Evolutionary conservation across 1,140 invertebrate genomes (phyloP).

Genomic region (Neodiprion lecontei): DNA sequence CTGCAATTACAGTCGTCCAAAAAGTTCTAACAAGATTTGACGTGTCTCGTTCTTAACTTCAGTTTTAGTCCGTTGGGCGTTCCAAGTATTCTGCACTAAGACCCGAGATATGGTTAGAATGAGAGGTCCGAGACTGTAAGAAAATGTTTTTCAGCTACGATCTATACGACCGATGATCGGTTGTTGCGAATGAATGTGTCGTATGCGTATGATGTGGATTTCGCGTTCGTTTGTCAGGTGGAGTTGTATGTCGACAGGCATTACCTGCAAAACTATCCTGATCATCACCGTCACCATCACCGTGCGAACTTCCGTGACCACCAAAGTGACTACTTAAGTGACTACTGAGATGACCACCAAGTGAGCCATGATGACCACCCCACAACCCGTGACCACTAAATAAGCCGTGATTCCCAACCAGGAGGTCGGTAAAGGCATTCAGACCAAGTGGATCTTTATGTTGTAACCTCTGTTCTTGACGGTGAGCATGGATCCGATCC

Average conservation of each 20-base stretch:
- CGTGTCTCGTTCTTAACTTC: too few species aligned
- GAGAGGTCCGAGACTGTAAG: too few species aligned
- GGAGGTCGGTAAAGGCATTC: constrained; percentile 31
- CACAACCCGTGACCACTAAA: constrained; percentile 16
- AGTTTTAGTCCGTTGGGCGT: too few species aligned
- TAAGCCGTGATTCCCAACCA: constrained; percentile 35
- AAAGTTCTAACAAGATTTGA: too few species aligned
- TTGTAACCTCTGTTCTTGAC: constrained; percentile 4
- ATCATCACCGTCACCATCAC: constrained; percentile 20
- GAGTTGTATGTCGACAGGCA: neutral
- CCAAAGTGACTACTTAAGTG: constrained; percentile 19
- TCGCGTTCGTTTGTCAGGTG: too few species aligned
- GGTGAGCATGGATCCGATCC: neutral
- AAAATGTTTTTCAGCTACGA: too few species aligned
- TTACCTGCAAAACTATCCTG: constrained; percentile 24
- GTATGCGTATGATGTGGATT: too few species aligned
- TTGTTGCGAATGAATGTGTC: too few species aligned
- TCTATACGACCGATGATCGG: too few species aligned
- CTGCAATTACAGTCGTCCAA: too few species aligned
- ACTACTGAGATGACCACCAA: neutral
- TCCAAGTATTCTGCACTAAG: too few species aligned
- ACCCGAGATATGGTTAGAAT: too few species aligned
- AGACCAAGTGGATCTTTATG: constrained; percentile 38
- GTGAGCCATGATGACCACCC: constrained; percentile 6
- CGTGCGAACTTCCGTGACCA: constrained; percentile 17